Percentiles rank a stretch among this genome's conserved stretches.
Conservation (phyloP, 2,797 vertebrate genomes). For the Molossus alvarezi region DNA sequence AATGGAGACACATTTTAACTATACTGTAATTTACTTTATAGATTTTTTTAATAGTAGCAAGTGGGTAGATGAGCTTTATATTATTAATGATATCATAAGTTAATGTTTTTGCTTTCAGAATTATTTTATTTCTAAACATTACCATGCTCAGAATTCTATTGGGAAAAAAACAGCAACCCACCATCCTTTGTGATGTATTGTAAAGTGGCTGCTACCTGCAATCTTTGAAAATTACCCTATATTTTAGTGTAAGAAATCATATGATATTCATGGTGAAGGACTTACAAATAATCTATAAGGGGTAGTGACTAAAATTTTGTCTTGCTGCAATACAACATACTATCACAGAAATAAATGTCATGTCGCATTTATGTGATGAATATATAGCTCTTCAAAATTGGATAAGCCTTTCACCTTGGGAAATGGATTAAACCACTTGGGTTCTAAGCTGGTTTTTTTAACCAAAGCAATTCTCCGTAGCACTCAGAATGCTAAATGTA, state of each 20-base stretch:
- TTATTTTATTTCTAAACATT: slow-evolving; percentile 52
- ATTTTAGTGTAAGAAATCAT: slow-evolving; percentile 39
- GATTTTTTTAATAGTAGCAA: background rate
- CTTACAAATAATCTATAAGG: background rate
- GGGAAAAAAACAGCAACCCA: background rate
- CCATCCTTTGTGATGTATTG: background rate
- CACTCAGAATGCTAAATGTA: slow-evolving; percentile 60
- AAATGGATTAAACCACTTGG: slow-evolving; percentile 42
- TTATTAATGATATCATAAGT: background rate
- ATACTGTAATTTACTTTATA: background rate
- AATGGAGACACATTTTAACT: background rate
- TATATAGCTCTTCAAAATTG: slow-evolving; percentile 37
- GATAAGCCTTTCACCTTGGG: slow-evolving; percentile 6
- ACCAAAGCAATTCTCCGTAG: background rate
- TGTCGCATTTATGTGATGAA: background rate
- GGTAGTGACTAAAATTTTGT: slow-evolving; percentile 10
- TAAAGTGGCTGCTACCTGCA: background rate
- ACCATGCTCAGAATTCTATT: background rate
- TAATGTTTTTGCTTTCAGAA: background rate
- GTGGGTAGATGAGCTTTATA: background rate
- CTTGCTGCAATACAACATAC: background rate
- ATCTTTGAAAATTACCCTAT: background rate
- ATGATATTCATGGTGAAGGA: background rate
- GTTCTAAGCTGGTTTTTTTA: slow-evolving; percentile 12
- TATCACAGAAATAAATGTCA: slow-evolving; percentile 4